Evolutionary conservation across 2,888 invertebrate genomes (phyloP).

Genomic region (Dioctria linearis): DNA sequence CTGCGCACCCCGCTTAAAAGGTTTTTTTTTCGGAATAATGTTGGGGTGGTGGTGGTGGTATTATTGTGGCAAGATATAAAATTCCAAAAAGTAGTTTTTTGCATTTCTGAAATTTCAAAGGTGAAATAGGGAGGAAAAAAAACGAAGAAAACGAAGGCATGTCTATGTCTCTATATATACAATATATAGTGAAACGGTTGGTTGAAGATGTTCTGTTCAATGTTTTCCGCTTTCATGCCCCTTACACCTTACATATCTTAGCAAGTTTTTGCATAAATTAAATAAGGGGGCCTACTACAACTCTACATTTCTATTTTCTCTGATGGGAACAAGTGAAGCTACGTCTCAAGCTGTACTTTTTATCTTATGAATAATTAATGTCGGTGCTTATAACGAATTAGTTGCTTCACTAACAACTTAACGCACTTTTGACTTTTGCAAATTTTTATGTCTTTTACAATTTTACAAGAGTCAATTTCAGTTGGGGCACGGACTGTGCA

Average conservation of each 20-base stretch:
- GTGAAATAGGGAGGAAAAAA: slow-evolving; percentile 40
- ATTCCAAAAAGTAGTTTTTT: slow-evolving; percentile 26
- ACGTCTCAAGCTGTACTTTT: slow-evolving; percentile 13
- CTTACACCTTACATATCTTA: slow-evolving; percentile 18
- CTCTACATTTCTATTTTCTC: not conserved
- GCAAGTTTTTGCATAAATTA: slow-evolving; percentile 52
- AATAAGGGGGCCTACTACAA: not conserved
- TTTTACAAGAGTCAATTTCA: not conserved
- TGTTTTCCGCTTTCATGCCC: slow-evolving; percentile 39
- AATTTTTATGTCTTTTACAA: slow-evolving; percentile 13
- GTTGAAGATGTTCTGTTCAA: slow-evolving; percentile 37
- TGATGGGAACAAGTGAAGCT: slow-evolving; percentile 15
- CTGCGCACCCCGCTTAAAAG: slow-evolving; percentile 9
- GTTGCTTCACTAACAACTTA: slow-evolving; percentile 53
- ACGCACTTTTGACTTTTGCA: slow-evolving; percentile 47
- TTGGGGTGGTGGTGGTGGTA: slow-evolving; percentile 27
- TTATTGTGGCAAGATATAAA: not conserved
- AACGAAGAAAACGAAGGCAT: slow-evolving; percentile 2
- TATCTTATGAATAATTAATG: slow-evolving; percentile 54
- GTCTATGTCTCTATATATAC: slow-evolving; percentile 24
- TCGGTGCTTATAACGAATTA: slow-evolving; percentile 49
- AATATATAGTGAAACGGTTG: slow-evolving; percentile 48
- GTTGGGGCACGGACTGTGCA: too few relatives aligned
- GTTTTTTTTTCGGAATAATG: too few relatives aligned
- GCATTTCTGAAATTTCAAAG: slow-evolving; percentile 14